A percentile compares a stretch with the other conserved stretches of the same genome.
Evolutionary conservation across 2,888 invertebrate species (phyloP).

Genomic region (Autographa pulchrina): DNA sequence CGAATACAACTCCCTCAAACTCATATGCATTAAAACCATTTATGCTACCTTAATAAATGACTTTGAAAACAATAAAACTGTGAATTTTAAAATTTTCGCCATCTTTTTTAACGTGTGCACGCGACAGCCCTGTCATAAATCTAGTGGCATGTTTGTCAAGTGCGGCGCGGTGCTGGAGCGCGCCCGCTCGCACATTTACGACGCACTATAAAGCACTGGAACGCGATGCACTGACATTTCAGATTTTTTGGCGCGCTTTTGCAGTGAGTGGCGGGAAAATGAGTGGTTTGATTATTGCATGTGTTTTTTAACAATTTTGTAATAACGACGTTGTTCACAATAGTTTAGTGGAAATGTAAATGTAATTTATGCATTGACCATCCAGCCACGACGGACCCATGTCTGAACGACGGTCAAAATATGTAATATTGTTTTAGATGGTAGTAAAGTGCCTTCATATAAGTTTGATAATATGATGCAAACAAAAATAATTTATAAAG

Average conservation of each 20-base stretch:
- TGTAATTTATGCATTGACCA: background rate
- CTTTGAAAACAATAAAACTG: constrained; percentile 54
- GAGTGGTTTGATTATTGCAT: constrained; percentile 60
- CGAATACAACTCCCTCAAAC: constrained; percentile 2
- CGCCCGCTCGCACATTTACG: constrained; percentile 52
- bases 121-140: constrained; percentile 68
- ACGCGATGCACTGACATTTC: constrained; percentile 49
- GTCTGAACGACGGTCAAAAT: no score
- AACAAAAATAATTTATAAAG: background rate
- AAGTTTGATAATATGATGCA: no score
- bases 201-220: constrained; percentile 48
- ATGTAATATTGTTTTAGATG: no score
- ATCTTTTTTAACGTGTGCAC: constrained; percentile 41
- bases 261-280: constrained; percentile 46
- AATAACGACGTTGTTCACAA: background rate
- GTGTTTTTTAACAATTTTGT: constrained; percentile 21
- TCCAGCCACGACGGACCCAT: no score
- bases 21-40: constrained; percentile 27
- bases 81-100: constrained; percentile 33
- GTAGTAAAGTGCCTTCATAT: no score
- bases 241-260: constrained; percentile 54
- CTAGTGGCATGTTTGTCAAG: constrained; percentile 74
- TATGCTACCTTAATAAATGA: constrained; percentile 39
- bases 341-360: background rate
- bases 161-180: constrained; percentile 61